These are phyloP conservation scores for Eledone cirrhosa DNA, from an alignment of 2,888 invertebrate genomes.

Conservation along the genomic window DNA sequence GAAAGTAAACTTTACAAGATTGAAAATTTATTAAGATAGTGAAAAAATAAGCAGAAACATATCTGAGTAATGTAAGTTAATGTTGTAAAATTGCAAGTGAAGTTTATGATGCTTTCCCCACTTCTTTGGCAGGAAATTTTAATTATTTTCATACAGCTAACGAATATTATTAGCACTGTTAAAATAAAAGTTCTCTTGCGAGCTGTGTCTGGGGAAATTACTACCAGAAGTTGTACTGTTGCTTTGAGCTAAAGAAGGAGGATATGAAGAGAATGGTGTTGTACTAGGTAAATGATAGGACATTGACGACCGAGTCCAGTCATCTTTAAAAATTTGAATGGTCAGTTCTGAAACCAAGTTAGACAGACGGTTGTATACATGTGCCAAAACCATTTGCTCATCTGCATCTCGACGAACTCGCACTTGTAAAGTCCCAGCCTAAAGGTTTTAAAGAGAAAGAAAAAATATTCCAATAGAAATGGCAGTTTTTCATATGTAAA, in stretches of 20 bases:
- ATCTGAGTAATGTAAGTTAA: too few species aligned
- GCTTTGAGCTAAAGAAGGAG: slow-evolving; percentile 14
- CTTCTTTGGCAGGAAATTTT: too few species aligned
- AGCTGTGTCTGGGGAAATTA: not conserved
- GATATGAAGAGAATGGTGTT: slow-evolving; percentile 38
- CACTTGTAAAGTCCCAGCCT: slow-evolving; percentile 73
- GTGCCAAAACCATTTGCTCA: slow-evolving; percentile 73
- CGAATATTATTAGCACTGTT: not conserved
- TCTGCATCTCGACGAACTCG: slow-evolving; percentile 73
- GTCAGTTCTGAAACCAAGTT: slow-evolving; percentile 71
- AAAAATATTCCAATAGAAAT: not conserved
- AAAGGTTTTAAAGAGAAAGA: slow-evolving; percentile 33
- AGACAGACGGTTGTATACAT: slow-evolving; percentile 72
- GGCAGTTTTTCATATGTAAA: too few species aligned
- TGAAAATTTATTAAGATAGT: too few species aligned
- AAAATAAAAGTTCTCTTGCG: not conserved
- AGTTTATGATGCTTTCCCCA: too few species aligned
- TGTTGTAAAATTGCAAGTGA: too few species aligned
- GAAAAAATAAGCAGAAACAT: too few species aligned
- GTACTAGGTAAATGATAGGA: slow-evolving; percentile 32
- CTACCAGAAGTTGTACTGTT: not conserved
- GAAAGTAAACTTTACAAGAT: too few species aligned
- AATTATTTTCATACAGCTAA: too few species aligned
- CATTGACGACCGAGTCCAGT: slow-evolving; percentile 65
- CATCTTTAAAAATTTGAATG: slow-evolving; percentile 72